Percentiles rank a stretch among this genome's conserved stretches.
Conservation (phyloP, 2,113 vertebrate species). For the Maccullochella peelii region DNA sequence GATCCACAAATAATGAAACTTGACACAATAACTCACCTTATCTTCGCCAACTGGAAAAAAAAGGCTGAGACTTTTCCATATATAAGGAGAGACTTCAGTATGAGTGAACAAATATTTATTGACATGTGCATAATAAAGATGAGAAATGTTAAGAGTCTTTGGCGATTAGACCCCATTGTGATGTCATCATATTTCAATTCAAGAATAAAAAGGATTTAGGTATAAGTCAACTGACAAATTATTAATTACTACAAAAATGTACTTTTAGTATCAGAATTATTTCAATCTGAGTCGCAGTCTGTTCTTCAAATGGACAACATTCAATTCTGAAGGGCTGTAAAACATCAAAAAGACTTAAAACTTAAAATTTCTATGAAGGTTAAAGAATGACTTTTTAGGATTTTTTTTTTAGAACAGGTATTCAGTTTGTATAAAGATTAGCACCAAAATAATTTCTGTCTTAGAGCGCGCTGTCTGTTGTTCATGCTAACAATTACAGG, state of each 20-base stretch:
- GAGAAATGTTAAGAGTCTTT: no score
- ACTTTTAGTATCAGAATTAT: neutral
- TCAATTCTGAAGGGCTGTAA: neutral
- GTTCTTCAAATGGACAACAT: neutral
- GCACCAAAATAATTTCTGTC: neutral
- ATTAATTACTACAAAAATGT: neutral
- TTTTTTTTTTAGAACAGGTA: neutral
- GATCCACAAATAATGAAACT: neutral
- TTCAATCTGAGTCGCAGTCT: neutral
- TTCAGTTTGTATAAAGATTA: neutral
- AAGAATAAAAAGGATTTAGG: neutral
- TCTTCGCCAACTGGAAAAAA: neutral
- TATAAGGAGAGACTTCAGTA: no score
- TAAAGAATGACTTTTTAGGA: neutral
- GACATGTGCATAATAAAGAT: no score
- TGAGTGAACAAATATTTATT: no score
- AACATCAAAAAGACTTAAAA: neutral
- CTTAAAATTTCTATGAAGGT: neutral
- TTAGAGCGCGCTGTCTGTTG: neutral
- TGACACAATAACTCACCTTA: slow-evolving; percentile 28
- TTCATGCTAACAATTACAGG: neutral
- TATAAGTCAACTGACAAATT: neutral
- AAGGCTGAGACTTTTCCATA: neutral
- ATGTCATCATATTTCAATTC: no score
- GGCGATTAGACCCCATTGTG: no score